phyloP scores from a whole-genome alignment of 2,797 vertebrate genomes.

The Myripristis murdjan region DNA sequence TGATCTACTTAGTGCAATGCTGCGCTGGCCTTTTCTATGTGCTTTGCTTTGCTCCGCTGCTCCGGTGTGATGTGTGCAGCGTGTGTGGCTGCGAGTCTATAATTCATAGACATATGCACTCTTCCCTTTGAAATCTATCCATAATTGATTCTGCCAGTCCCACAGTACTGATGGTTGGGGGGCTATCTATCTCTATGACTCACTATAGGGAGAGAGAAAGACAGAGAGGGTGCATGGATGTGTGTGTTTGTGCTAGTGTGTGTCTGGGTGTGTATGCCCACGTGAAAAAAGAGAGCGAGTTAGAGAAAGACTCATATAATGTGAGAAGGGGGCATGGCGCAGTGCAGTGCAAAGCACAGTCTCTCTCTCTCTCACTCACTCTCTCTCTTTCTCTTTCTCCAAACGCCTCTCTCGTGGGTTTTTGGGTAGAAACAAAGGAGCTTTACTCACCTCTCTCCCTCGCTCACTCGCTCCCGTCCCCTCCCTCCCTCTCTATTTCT shows the following conservation, averaged over 20 bases:
- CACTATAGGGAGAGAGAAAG: constrained; percentile 29
- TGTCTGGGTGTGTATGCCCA: constrained; percentile 61
- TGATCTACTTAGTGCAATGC: constrained; percentile 52
- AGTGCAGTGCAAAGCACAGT: constrained; percentile 81
- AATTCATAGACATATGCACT: constrained; percentile 81
- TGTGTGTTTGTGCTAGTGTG: constrained; percentile 23
- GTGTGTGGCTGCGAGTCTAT: constrained; percentile 71
- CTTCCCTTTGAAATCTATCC: constrained; percentile 82
- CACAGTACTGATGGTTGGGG: constrained; percentile 72
- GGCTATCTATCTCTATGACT: constrained; percentile 68
- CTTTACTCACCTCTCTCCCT: constrained; percentile 65
- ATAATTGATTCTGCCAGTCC: constrained; percentile 82
- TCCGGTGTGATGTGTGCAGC: constrained; percentile 51
- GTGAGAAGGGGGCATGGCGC: constrained; percentile 74
- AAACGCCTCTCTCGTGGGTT: constrained; percentile 70
- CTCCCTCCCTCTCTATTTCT: background rate
- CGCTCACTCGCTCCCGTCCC: constrained; percentile 3
- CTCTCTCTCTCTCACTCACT: constrained; percentile 42
- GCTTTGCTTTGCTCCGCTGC: constrained; percentile 45
- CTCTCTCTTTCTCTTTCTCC: constrained; percentile 44
- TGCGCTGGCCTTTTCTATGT: constrained; percentile 45
- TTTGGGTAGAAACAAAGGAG: constrained; percentile 73
- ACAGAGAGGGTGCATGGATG: constrained; percentile 9
- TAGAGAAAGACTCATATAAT: constrained; percentile 68
- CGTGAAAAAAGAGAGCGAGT: constrained; percentile 65